Percentiles rank a stretch among this genome's conserved stretches.
These are phyloP conservation scores for Lepidocolaptes lacrymiger DNA, from an alignment of 2,797 vertebrate species.

Conservation along the genomic window DNA sequence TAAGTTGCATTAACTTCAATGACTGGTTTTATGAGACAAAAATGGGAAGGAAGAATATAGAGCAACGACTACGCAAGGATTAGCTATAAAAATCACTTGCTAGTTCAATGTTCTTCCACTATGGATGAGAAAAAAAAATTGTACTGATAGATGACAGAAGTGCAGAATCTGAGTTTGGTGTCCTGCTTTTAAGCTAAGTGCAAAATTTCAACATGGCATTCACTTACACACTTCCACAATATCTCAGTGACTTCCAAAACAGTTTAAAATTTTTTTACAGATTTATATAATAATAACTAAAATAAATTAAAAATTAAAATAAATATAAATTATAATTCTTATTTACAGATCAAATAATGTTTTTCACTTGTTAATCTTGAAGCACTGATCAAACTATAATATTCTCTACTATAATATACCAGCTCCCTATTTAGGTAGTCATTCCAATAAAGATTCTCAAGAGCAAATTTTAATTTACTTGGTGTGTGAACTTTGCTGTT, in stretches of 20 bases:
- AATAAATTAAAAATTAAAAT: too few relatives aligned
- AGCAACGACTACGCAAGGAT: background rate
- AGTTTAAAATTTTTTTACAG: too few relatives aligned
- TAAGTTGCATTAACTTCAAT: slow-evolving; percentile 31
- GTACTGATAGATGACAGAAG: background rate
- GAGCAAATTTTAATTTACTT: background rate
- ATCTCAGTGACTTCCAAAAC: background rate
- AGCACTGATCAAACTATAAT: background rate
- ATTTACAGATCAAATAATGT: too few relatives aligned
- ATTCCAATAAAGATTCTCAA: background rate
- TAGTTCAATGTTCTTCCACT: background rate
- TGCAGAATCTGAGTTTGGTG: background rate
- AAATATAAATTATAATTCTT: too few relatives aligned
- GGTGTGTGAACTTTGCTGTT: background rate
- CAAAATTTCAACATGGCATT: background rate
- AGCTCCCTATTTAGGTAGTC: background rate
- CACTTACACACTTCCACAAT: background rate
- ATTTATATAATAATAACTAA: too few relatives aligned
- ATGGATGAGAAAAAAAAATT: background rate
- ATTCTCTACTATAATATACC: background rate
- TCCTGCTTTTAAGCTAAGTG: background rate
- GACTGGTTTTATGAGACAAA: background rate
- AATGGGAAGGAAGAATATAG: background rate
- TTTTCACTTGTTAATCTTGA: background rate
- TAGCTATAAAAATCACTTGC: background rate